Conservation (phyloP, 1,140 invertebrate genomes). For the Halesus radiatus region DNA sequence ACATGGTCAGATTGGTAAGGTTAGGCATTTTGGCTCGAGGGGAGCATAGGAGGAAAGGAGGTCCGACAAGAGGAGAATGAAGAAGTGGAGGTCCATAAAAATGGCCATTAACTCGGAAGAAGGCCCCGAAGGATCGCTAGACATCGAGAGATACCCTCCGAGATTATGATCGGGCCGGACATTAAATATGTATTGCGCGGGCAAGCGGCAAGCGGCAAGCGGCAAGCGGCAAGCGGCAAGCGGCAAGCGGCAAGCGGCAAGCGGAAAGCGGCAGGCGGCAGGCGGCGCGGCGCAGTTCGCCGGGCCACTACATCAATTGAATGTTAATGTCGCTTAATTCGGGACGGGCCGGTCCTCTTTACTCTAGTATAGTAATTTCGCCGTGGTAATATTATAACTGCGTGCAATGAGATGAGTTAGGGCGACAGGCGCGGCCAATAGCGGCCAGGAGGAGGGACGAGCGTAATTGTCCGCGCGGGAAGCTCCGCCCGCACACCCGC, state of each 20-base stretch:
- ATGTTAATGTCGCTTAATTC: conserved; percentile 57
- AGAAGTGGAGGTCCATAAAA: conserved; percentile 41
- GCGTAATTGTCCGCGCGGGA: conserved; percentile 46
- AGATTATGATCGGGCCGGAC: conserved; percentile 2
- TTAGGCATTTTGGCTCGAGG: background rate
- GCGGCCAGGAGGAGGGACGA: conserved; percentile 38
- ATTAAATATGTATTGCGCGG: too few species aligned
- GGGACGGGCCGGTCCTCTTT: conserved; percentile 38
- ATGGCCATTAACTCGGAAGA: conserved; percentile 35
- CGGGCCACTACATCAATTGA: conserved; percentile 46
- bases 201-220: background rate
- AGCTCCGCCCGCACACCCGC: conserved; percentile 21
- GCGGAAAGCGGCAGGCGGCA: background rate
- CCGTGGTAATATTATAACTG: conserved; percentile 46
- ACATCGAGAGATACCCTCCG: conserved; percentile 27
- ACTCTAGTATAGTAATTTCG: conserved; percentile 53
- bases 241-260: background rate
- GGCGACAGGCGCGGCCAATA: conserved; percentile 37
- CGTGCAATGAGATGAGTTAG: conserved; percentile 46
- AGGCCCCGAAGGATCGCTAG: conserved; percentile 22
- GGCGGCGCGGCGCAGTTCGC: conserved; percentile 14
- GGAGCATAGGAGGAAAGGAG: background rate
- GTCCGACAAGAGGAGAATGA: background rate
- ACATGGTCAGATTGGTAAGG: background rate
- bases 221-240: background rate